Percentiles rank a stretch among this genome's conserved stretches.
Evolutionary conservation across 2,113 vertebrate species (phyloP).

Genomic region (Eurystomus gularis): DNA sequence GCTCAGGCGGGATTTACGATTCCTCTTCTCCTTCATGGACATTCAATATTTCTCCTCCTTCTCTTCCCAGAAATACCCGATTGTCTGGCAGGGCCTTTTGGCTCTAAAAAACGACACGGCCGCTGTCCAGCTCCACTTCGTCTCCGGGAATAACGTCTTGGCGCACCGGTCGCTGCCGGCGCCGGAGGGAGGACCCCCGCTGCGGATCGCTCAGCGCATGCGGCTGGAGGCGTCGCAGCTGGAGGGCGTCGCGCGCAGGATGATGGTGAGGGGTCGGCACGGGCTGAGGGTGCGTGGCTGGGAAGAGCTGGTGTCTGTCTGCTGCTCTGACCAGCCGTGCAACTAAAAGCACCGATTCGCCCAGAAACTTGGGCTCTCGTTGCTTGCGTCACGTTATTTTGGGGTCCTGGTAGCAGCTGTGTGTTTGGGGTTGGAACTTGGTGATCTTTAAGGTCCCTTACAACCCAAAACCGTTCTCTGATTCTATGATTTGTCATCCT

Average conservation of each 20-base stretch:
- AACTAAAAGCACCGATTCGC: rapidly evolving
- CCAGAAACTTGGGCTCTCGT: not conserved
- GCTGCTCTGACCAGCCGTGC: rapidly evolving
- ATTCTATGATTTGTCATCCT: not conserved
- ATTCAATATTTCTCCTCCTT: not conserved
- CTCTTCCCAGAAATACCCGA: conserved; percentile 90
- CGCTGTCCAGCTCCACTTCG: conserved; percentile 96
- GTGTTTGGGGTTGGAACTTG: not conserved
- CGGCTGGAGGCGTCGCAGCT: conserved; percentile 92
- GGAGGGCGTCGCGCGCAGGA: conserved; percentile 92
- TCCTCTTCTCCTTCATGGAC: rapidly evolving
- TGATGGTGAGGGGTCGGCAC: conserved; percentile 77
- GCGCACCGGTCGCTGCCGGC: conserved; percentile 93
- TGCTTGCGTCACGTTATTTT: rapidly evolving
- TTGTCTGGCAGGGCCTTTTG: conserved; percentile 96
- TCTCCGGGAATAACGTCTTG: conserved; percentile 93
- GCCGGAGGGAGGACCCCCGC: conserved; percentile 88
- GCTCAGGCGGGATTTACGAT: rapidly evolving
- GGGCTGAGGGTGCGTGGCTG: rapidly evolving
- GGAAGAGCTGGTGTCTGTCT: rapidly evolving
- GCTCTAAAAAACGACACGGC: conserved; percentile 97
- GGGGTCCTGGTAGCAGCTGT: not conserved
- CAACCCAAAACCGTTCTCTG: not conserved
- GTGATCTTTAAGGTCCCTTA: not conserved
- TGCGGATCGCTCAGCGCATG: conserved; percentile 97